These are phyloP conservation scores for Copidosoma floridanum DNA, from an alignment of 1,140 invertebrate species.

Conservation along the genomic window DNA sequence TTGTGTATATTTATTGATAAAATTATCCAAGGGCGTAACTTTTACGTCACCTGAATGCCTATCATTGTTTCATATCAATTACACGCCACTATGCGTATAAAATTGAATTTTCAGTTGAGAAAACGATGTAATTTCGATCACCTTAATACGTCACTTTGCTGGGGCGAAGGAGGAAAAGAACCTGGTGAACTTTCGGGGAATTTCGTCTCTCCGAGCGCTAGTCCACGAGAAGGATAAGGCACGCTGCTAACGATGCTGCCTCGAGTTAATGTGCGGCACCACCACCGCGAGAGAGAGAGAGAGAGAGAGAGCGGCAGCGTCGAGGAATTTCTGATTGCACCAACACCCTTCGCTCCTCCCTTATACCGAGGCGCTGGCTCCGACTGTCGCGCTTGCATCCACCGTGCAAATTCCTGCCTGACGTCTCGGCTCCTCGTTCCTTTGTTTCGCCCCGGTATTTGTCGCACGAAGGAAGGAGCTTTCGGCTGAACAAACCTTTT, in stretches of 20 bases:
- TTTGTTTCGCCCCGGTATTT: slow-evolving; percentile 8
- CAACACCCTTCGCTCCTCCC: too few species aligned
- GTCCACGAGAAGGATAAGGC: slow-evolving; percentile 46
- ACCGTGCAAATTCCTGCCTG: slow-evolving; percentile 15
- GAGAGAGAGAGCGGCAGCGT: slow-evolving; percentile 31
- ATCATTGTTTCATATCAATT: too few species aligned
- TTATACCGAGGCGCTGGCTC: slow-evolving; percentile 4
- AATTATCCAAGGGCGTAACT: too few species aligned
- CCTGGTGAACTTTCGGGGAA: too few species aligned
- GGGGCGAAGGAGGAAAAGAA: too few species aligned
- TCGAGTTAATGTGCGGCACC: slow-evolving; percentile 40
- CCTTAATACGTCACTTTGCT: too few species aligned
- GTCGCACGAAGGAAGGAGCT: neutral
- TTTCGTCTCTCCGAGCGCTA: neutral
- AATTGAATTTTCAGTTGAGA: too few species aligned
- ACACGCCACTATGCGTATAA: too few species aligned
- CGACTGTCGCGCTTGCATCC: neutral
- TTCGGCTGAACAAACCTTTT: neutral
- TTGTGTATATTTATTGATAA: too few species aligned
- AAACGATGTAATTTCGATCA: too few species aligned
- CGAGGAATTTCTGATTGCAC: slow-evolving; percentile 48
- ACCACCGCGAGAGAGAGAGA: slow-evolving; percentile 11
- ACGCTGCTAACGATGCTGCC: slow-evolving; percentile 47
- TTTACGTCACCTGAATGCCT: too few species aligned
- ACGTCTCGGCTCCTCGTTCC: slow-evolving; percentile 1